Evolutionary conservation across 2,888 invertebrate genomes (phyloP), one percentile per base, ranked within the genome.

Genomic region (Sesamia inferens): DNA sequence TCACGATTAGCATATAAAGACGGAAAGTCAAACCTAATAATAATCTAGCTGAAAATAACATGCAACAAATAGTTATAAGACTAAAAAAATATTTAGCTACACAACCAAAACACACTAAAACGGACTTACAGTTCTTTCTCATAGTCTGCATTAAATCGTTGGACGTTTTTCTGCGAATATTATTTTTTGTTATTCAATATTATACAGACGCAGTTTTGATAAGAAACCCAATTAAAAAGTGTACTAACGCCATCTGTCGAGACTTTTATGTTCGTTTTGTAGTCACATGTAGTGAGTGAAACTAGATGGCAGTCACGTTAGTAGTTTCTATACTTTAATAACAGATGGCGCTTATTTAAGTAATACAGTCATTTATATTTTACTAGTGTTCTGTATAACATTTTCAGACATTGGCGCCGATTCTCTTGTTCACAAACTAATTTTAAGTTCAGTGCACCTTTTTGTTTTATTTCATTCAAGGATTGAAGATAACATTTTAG

Each of bases 71-170:
- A 47, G 3, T 47, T 16, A 19, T 68, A 54, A 16, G 10, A 39
- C 3, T 31, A 47, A 48, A 63, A 31, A 57, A 14, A 68, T 68
- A 67, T 48, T 58, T 68, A 54, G 57, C 22, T 77, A 72, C 90
- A 92, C 91, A 92, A 93, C 95, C 95, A 95, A 90, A 95, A 94
- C 96, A 96, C 95, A 96, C 95, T 96, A 94, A 95, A 96, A 95
- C 91, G 70, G 86, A 96, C 96, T 96, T 94, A 96, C 96, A 92
- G 92, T 90, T 92, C 76, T 92, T 92, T 94, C 91, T 92, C 95
- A 96, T 93, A 91, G 92, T 95, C 95, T 92, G 95, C 91, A 96
- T 93, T 95, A 96, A 94, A 91, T 96, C 94, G 93, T 96, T 94
- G 89, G 96, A 96, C 58, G 95, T 96, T 95, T 95, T 93, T 96